Conservation (phyloP, 2,113 vertebrate species). For the Malurus elegans region DNA sequence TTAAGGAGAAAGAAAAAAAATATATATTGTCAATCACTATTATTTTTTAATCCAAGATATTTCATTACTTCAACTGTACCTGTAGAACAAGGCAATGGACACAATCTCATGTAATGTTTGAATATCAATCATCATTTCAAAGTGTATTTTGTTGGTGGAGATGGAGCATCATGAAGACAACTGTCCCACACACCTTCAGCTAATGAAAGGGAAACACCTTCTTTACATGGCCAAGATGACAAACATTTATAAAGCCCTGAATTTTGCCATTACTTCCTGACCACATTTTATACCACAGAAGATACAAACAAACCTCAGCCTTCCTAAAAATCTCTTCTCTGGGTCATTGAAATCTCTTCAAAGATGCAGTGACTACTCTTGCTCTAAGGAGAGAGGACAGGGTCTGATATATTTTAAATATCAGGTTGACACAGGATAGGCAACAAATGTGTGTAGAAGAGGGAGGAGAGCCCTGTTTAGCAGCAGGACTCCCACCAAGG, state of each 20-base stretch:
- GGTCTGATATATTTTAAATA: not conserved
- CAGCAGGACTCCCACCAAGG: not conserved
- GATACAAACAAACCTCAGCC: not conserved
- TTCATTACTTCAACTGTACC: not conserved
- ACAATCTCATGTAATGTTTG: not conserved
- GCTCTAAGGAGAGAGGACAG: not conserved
- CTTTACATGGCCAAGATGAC: not conserved
- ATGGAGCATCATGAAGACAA: not conserved
- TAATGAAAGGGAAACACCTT: not conserved
- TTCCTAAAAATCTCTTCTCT: not conserved
- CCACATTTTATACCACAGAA: not conserved
- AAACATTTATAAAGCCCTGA: not conserved
- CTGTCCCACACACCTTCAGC: not conserved
- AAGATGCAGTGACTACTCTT: not conserved
- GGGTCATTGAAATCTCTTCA: not conserved
- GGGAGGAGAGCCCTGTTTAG: not conserved
- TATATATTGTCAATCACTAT: accelerated
- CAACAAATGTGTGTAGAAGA: accelerated
- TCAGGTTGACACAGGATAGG: not conserved
- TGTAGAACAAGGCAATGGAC: not conserved
- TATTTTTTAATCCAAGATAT: not conserved
- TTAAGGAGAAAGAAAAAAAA: not conserved
- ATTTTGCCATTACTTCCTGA: not conserved
- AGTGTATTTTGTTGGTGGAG: not conserved
- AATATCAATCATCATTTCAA: not conserved